phyloP scores from a whole-genome alignment of 2,797 vertebrate species.

The Salarias fasciatus region DNA sequence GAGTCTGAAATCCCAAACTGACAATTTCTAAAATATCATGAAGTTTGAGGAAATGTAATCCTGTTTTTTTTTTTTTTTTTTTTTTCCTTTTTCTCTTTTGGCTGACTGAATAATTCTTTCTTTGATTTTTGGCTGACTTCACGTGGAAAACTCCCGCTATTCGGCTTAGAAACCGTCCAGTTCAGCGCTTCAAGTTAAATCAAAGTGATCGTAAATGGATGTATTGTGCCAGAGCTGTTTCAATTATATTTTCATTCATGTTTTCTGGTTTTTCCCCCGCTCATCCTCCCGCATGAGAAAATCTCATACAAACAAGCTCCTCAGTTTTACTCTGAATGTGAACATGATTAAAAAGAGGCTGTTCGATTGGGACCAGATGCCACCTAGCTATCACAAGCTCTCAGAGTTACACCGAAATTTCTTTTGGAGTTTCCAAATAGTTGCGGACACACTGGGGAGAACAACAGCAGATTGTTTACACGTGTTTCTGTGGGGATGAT shows the following conservation, averaged over 20 bases:
- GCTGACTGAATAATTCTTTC: constrained; percentile 10
- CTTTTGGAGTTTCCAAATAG: constrained; percentile 26
- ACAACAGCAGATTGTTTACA: constrained; percentile 53
- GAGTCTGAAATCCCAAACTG: not conserved
- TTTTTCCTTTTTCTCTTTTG: not conserved
- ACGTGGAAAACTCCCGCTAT: constrained; percentile 16
- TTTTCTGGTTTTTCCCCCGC: not conserved
- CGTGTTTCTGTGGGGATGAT: constrained; percentile 42
- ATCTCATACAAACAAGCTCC: constrained; percentile 28
- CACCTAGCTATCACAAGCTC: constrained; percentile 22
- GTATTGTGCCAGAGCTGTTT: not conserved
- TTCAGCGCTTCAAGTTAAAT: too few relatives aligned
- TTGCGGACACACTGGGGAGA: constrained; percentile 9
- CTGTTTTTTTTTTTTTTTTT: not conserved
- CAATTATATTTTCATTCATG: constrained; percentile 16
- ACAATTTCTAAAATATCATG: constrained; percentile 9
- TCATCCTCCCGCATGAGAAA: constrained; percentile 9
- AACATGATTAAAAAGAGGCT: constrained; percentile 28
- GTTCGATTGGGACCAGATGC: constrained; percentile 51
- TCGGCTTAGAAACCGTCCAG: constrained; percentile 24
- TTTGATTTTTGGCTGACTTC: too few relatives aligned
- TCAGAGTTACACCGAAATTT: constrained; percentile 25
- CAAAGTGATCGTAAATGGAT: not conserved
- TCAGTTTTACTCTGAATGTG: constrained; percentile 17
- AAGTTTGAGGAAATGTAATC: constrained; percentile 14